Percentiles rank a stretch among this genome's conserved stretches.
These are phyloP conservation scores for Lysiphlebus fabarum DNA, from an alignment of 1,140 invertebrate genomes.

Conservation along the genomic window DNA sequence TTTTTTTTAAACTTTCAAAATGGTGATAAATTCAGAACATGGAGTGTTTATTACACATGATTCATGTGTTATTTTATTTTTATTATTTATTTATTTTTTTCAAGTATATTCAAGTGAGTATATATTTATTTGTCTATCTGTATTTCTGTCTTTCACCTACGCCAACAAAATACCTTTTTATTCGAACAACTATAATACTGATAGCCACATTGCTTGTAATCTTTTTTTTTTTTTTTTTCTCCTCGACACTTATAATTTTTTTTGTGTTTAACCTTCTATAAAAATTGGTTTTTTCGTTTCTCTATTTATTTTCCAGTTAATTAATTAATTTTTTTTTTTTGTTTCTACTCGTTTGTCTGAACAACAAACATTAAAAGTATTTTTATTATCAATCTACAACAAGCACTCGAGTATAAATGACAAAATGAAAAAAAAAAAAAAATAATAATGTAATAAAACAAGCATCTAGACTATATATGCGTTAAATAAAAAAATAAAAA, in stretches of 20 bases:
- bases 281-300: too few relatives aligned
- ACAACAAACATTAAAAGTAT: not conserved
- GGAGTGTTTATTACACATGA: too few relatives aligned
- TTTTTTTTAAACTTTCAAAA: not conserved
- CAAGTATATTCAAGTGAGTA: too few relatives aligned
- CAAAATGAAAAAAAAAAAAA: not conserved
- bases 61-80: too few relatives aligned
- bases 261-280: not conserved
- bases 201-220: not conserved
- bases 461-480: constrained; percentile 1
- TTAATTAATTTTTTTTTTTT: not conserved
- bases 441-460: constrained; percentile 8
- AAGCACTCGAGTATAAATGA: not conserved
- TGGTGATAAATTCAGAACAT: not conserved
- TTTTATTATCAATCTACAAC: too few relatives aligned
- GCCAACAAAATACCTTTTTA: not conserved
- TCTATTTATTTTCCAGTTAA: not conserved
- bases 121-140: not conserved
- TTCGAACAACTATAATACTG: constrained; percentile 8
- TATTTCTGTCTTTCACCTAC: constrained; percentile 13
- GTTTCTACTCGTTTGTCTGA: not conserved
- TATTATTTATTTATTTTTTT: too few relatives aligned
- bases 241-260: not conserved
- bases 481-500: not conserved
- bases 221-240: constrained; percentile 4